phyloP scores from a whole-genome alignment of 2,797 vertebrate species.

The Bradypus variegatus region DNA sequence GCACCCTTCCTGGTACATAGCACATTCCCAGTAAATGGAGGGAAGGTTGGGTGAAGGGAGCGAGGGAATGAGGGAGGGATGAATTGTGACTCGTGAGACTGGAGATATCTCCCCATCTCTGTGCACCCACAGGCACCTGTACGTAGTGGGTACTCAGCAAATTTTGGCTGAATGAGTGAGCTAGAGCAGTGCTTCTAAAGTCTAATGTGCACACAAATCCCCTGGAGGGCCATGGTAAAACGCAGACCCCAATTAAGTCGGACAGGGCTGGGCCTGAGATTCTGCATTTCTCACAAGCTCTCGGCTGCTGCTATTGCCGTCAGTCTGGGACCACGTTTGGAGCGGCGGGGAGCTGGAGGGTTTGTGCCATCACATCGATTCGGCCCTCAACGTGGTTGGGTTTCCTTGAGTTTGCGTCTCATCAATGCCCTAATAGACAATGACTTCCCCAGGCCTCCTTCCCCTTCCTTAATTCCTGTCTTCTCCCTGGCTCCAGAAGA shows the following conservation, averaged over 20 bases:
- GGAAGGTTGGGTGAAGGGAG: background rate
- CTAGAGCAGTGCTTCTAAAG: too few species aligned
- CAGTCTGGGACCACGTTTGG: background rate
- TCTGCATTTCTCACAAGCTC: too few species aligned
- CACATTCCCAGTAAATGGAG: too few species aligned
- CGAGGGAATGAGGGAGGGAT: background rate
- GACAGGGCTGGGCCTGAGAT: too few species aligned
- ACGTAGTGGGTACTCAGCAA: rapidly evolving
- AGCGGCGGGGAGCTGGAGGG: background rate
- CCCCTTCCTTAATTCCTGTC: too few species aligned
- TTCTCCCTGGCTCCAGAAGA: background rate
- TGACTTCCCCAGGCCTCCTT: background rate
- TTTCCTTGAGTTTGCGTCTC: rapidly evolving
- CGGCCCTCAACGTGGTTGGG: rapidly evolving
- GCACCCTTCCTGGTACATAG: rapidly evolving
- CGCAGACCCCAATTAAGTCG: background rate
- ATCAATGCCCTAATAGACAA: background rate
- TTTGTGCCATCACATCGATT: background rate
- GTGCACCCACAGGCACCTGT: too few species aligned
- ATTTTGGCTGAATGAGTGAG: too few species aligned
- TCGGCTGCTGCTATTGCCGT: too few species aligned
- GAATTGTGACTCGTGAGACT: background rate
- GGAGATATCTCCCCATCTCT: rapidly evolving
- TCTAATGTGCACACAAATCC: too few species aligned
- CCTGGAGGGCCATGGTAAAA: background rate